Percentiles rank a stretch among this genome's conserved stretches.
These are phyloP conservation scores for Anguilla marmorata DNA, from an alignment of 2,797 vertebrate species.

Conservation along the genomic window DNA sequence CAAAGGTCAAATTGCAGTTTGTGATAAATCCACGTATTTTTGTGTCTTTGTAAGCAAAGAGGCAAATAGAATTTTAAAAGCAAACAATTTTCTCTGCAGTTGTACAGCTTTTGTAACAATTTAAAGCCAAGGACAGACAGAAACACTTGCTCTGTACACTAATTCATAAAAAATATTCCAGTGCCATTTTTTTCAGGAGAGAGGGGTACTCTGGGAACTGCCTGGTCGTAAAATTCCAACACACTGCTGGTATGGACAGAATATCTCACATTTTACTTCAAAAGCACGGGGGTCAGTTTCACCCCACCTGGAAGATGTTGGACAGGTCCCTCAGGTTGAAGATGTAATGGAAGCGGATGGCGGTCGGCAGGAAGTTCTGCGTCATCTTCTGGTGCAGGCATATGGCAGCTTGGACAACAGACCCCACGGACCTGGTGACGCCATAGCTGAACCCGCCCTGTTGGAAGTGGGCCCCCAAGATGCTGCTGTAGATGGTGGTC, in stretches of 20 bases:
- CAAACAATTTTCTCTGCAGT: background rate
- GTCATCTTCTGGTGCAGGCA: constrained; percentile 82
- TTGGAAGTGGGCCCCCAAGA: constrained; percentile 77
- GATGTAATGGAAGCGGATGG: constrained; percentile 77
- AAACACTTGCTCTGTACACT: background rate
- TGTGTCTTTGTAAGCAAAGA: background rate
- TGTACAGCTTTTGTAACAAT: background rate
- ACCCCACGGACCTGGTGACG: constrained; percentile 72
- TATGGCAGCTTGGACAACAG: constrained; percentile 69
- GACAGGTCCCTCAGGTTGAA: constrained; percentile 80
- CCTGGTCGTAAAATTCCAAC: background rate
- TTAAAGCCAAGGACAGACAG: background rate
- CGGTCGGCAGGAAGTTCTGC: constrained; percentile 79
- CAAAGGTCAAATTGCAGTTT: background rate
- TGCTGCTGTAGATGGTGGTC: constrained; percentile 73
- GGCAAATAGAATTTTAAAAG: background rate
- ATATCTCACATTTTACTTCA: background rate
- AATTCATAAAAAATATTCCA: background rate
- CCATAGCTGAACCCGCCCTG: constrained; percentile 76
- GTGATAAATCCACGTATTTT: background rate
- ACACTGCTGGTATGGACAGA: background rate
- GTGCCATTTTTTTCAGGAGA: background rate
- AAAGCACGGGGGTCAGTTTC: background rate
- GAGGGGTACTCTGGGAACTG: background rate
- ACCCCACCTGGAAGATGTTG: constrained; percentile 71